phyloP scores from a whole-genome alignment of 1,140 invertebrate species.

The Brachionus koreanus region DNA sequence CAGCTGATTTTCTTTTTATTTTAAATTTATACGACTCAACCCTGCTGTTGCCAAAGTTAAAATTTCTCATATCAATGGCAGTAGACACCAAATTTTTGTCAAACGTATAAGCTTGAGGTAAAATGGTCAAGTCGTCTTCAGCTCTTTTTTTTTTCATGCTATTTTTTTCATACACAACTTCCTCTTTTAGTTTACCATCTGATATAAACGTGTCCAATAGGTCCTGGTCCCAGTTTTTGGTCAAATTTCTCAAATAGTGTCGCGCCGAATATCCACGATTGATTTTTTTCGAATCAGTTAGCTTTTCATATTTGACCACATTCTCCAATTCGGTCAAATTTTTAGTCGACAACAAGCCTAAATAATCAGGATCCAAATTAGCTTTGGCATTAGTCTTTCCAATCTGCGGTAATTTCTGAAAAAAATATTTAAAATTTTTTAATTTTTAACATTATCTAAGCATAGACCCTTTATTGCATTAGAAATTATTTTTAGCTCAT shows the following conservation, averaged over 20 bases:
- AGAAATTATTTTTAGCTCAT: too few relatives aligned
- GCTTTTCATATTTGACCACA: not conserved
- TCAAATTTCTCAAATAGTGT: conserved; percentile 31
- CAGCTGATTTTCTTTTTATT: not conserved
- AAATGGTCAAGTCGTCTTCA: conserved; percentile 4
- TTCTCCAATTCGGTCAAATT: not conserved
- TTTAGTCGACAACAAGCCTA: not conserved
- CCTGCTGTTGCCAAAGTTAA: not conserved
- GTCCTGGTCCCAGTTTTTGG: conserved; percentile 41
- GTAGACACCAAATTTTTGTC: not conserved
- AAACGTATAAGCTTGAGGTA: conserved; percentile 27
- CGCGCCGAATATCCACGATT: conserved; percentile 17
- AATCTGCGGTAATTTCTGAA: not conserved
- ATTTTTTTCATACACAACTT: not conserved
- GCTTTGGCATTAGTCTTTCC: not conserved
- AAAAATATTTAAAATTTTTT: not conserved
- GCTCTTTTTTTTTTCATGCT: not conserved
- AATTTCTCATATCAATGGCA: not conserved
- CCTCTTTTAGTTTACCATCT: conserved; percentile 15
- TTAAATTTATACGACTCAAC: not conserved
- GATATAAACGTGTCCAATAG: conserved; percentile 36
- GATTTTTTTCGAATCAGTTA: not conserved
- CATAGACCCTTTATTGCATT: too few relatives aligned
- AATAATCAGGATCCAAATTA: not conserved
- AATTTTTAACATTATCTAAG: not conserved